Base-by-base conservation (phyloP, 2,888 invertebrate genomes). In the Polymixis lichenea region DNA sequence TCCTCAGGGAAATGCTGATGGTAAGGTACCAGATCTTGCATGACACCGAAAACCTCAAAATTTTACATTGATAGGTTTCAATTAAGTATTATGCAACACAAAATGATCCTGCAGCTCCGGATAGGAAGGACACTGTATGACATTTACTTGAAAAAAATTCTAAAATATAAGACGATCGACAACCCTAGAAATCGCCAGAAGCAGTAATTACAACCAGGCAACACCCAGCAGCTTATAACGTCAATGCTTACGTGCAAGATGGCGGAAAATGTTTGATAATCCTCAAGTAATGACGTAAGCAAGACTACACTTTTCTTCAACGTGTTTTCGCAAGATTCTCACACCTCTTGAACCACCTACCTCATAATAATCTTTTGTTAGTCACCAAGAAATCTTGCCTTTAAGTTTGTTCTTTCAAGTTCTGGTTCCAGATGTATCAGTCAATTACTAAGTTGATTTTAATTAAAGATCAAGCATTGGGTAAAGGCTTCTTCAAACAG, bases 101-200 rank as follows among this genome's bases (percentile, higher is more conserved):
- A 66, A 66, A n/a, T 32, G 3, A 51, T 51, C 8, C 28, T 51
- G 7, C 28, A 8, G 28, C 51, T 65, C 19, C n/a, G 13, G 1
- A 25, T 17, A 56, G 25, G 15, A 58, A 58, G 58, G 25, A 58
- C 17, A 19, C 56, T 25, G 17, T 28, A 25, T 3, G 15, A 3
- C 56, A 56, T 61, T 61, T 38, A 38, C 38, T 38, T 4, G 38
- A 38, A 38, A 38, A 38, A 38, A 5, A 5, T 5, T 3, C 38
- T 38, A 38, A 6, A 25, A 46, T 25, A n/a, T 22, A 19, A 15
- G n/a, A n/a, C 5, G n/a, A 43, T 46, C 0, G 70, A 64, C 82
- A 82, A 60, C 85, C 82, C 81, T 84, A 68, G 5, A 22, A 32
- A 32, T 19, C n/a, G 15, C 6, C 11, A 70, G 58, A 58, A 70